Conservation (phyloP, 2,888 invertebrate genomes). For the Nasonovia ribisnigri region DNA sequence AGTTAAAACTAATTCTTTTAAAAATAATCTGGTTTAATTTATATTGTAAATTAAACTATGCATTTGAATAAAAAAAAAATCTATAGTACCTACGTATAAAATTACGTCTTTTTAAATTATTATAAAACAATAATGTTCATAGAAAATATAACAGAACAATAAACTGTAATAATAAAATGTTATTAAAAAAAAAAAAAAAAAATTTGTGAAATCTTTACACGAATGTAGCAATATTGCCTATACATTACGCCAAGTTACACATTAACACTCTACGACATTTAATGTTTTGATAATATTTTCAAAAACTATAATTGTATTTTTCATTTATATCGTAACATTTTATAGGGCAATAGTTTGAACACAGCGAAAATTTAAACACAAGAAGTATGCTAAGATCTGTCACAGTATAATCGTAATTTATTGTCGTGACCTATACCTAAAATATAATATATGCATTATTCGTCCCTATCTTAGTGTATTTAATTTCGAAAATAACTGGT, state of each 20-base stretch:
- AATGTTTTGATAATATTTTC: neutral
- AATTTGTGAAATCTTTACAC: neutral
- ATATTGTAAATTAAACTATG: too few species aligned
- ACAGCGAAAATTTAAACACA: too few species aligned
- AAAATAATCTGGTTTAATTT: too few species aligned
- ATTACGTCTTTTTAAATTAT: too few species aligned
- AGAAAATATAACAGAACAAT: neutral
- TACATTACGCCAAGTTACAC: neutral
- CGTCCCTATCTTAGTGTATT: neutral
- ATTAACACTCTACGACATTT: neutral
- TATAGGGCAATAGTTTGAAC: neutral
- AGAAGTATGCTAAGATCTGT: neutral
- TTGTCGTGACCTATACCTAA: neutral
- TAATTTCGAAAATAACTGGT: neutral
- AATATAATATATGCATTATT: neutral
- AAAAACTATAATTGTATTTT: neutral
- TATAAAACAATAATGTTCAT: neutral
- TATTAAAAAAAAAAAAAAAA: neutral
- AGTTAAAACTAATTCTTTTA: too few species aligned
- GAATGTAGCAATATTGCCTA: neutral
- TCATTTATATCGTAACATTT: neutral
- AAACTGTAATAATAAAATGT: neutral
- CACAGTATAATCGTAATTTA: neutral
- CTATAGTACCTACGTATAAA: too few species aligned
- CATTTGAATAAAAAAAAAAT: too few species aligned